Base-by-base conservation (phyloP, 1,140 invertebrate genomes). In the Hylaeus anthracinus region DNA sequence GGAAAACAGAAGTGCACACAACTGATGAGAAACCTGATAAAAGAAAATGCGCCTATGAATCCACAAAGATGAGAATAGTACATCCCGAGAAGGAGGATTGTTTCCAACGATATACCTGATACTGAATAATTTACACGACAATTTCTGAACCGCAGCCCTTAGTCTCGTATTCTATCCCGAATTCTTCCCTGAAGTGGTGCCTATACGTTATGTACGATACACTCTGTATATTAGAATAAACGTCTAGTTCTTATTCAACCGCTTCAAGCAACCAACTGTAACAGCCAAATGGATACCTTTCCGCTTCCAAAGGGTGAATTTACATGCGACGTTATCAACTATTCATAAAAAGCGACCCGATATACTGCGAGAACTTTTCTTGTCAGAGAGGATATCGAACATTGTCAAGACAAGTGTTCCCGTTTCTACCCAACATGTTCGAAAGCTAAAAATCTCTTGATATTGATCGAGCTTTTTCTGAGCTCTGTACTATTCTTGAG, bases 251-350 rank as follows among this genome's bases (percentile, higher is more conserved):
- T 66, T 66, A 66, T 48, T 66, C 43, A 43, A 5, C 5, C 5
- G 41, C 41, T 45, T 15, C 10, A 5, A 63, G 12, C 39, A 12
- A 39, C 41, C 69, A 37, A 14, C 37, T 3, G 39, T 15, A 71
- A 15, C 64, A 43, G 48, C 39, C 15, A 10, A 48, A 66, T 66
- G 43, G 64, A 66, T 66, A 43, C 64, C 26, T 66, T 66, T 48
- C 43, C 43, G 48, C 45, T 66, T 15, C 26, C 64, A 66, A 66
- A 66, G 43, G 43, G n/a, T n/a, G 15, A 26, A 43, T 66, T 66
- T 66, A 26, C 64, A 66, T 66, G 26, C 64, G 64, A 45, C 64
- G 26, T 66, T 66, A 26, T 66, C 64, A 66, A 66, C 64, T 66
- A 66, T 66, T 66, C 64, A 66, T 66, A 43, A 48, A 48, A 66